phyloP scores from a whole-genome alignment of 2,113 vertebrate genomes.

The Pontoporia blainvillei region DNA sequence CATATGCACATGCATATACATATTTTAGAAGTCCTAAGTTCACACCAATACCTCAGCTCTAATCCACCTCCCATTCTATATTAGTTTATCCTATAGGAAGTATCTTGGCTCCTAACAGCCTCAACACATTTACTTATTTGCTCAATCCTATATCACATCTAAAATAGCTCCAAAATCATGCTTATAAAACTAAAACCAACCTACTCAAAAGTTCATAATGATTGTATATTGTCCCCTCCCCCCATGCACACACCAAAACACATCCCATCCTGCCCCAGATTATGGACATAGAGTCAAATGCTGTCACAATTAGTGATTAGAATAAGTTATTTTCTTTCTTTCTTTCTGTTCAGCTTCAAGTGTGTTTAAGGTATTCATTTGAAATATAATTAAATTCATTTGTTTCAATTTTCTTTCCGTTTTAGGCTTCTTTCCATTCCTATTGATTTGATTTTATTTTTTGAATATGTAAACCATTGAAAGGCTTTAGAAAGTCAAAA shows the following conservation, averaged over 20 bases:
- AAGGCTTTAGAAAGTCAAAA: not conserved
- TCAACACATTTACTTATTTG: not conserved
- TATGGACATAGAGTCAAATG: not conserved
- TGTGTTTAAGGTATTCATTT: not conserved
- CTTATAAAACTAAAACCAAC: not conserved
- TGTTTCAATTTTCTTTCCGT: not conserved
- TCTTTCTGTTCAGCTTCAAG: not conserved
- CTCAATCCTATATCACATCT: not conserved
- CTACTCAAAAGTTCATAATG: not conserved
- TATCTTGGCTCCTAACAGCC: not conserved
- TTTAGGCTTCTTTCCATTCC: not conserved
- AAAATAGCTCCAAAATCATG: not conserved
- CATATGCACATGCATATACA: not conserved
- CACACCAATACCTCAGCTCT: not conserved
- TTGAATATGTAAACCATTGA: not conserved
- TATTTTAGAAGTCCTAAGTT: not conserved
- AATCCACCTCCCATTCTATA: not conserved
- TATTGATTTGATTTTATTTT: not conserved
- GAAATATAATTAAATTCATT: not conserved
- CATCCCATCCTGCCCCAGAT: no score
- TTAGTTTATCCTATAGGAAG: not conserved
- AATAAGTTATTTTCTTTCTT: not conserved
- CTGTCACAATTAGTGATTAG: not conserved
- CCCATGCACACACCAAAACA: not conserved
- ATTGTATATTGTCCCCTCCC: accelerated